Conservation (phyloP, 2,113 vertebrate species). For the Apeltes quadracus region DNA sequence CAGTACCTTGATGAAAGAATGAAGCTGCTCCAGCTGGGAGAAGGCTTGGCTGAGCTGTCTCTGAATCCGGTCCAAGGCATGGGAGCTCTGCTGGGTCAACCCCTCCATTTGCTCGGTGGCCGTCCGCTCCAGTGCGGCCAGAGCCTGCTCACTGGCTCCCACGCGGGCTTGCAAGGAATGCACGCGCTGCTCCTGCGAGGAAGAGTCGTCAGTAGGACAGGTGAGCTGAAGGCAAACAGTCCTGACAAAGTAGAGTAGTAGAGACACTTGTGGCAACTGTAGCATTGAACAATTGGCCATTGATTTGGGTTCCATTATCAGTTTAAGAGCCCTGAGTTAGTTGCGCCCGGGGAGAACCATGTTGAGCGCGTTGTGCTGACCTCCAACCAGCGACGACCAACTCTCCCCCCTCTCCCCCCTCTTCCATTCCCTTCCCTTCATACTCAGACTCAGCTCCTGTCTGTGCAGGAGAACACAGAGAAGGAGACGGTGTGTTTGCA, state of each 20-base stretch:
- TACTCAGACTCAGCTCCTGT: neutral
- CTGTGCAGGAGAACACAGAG: neutral
- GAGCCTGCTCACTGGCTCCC: slow-evolving; percentile 78
- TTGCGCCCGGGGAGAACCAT: too few relatives aligned
- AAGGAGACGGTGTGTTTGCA: neutral
- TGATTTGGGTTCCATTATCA: neutral
- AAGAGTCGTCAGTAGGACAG: slow-evolving; percentile 27
- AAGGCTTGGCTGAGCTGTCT: slow-evolving; percentile 79
- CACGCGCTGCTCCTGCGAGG: slow-evolving; percentile 83
- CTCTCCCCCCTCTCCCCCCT: too few relatives aligned
- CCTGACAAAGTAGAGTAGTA: slow-evolving; percentile 6
- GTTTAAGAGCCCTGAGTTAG: neutral
- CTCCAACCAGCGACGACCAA: neutral
- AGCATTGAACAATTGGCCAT: neutral
- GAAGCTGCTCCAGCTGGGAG: slow-evolving; percentile 85
- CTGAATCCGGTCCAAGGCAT: slow-evolving; percentile 83
- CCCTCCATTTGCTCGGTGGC: slow-evolving; percentile 85
- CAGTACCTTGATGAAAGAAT: slow-evolving; percentile 86
- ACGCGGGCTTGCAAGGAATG: slow-evolving; percentile 80
- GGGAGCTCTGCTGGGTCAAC: slow-evolving; percentile 85
- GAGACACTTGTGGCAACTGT: slow-evolving; percentile 10
- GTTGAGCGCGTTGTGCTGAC: neutral
- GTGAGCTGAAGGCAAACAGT: slow-evolving; percentile 30
- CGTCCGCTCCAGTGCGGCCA: slow-evolving; percentile 82
- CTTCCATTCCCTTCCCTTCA: neutral